phyloP scores from a whole-genome alignment of 1,140 invertebrate species.

The Pantala flavescens region DNA sequence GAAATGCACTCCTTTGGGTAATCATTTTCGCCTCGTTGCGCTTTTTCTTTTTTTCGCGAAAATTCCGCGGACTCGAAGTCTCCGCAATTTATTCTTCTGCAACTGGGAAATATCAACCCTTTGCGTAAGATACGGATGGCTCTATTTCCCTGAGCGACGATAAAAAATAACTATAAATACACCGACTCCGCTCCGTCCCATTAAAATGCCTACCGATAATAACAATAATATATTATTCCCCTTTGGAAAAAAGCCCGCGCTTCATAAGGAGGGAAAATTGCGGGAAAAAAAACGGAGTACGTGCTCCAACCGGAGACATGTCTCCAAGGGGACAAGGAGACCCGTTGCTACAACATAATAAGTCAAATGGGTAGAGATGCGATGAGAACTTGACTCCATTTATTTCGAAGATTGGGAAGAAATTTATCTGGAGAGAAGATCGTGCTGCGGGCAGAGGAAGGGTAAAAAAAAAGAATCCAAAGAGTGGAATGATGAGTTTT shows the following conservation, averaged over 20 bases:
- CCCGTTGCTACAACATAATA: constrained; percentile 9
- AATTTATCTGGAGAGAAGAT: background rate
- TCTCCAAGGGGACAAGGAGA: background rate
- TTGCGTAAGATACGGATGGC: no score
- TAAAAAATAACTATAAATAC: no score
- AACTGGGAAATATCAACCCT: no score
- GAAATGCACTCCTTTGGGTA: no score
- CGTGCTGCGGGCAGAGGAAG: background rate
- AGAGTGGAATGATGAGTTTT: background rate
- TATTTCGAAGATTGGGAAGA: constrained; percentile 6
- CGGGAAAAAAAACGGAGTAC: background rate
- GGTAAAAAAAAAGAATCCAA: background rate
- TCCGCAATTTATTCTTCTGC: no score
- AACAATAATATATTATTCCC: constrained; percentile 11
- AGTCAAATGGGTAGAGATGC: background rate
- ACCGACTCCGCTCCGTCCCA: no score
- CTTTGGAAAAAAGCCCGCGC: background rate
- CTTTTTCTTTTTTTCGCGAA: no score
- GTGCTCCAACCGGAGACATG: background rate
- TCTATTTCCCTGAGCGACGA: no score
- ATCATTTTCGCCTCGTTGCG: no score
- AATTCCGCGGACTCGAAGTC: no score
- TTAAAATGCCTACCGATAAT: background rate
- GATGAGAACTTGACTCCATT: background rate
- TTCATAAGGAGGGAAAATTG: background rate